Conservation (phyloP, 1,140 invertebrate species). For the Adelges cooleyi region DNA sequence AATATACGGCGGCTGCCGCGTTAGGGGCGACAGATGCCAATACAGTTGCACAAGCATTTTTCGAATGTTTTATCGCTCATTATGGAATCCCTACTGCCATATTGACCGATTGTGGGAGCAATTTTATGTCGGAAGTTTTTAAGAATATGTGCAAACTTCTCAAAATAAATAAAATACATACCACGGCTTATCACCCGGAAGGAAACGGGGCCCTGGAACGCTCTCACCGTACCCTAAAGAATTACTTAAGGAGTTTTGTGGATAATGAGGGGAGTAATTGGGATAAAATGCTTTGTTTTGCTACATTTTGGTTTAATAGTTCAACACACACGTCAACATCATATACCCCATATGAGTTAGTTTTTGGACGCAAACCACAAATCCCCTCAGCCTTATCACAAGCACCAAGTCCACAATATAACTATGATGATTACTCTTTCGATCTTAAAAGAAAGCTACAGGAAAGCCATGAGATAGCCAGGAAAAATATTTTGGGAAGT, state of each 20-base stretch:
- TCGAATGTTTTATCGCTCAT: not conserved
- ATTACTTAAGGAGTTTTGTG: conserved; percentile 39
- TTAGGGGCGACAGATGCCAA: not conserved
- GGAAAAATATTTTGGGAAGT: conserved; percentile 32
- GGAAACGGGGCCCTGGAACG: conserved; percentile 34
- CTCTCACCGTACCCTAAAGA: conserved; percentile 38
- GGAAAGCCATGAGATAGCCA: conserved; percentile 34
- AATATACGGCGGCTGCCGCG: not conserved
- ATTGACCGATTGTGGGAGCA: not conserved
- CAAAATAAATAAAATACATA: conserved; percentile 36
- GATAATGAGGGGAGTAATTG: conserved; percentile 37
- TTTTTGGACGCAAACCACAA: conserved; percentile 15
- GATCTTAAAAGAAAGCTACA: conserved; percentile 33
- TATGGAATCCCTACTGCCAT: no score
- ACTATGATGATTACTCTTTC: not conserved
- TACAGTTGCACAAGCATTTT: not conserved
- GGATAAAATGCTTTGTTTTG: conserved; percentile 39
- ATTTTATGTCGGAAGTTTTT: not conserved
- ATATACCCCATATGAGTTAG: conserved; percentile 38
- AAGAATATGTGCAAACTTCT: conserved; percentile 35
- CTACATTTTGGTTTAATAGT: conserved; percentile 38
- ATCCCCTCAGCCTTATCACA: not conserved
- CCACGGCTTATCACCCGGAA: conserved; percentile 33
- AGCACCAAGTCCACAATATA: not conserved
- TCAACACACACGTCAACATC: conserved; percentile 39